Conservation (phyloP, 1,140 invertebrate genomes). For the Reticulitermes speratus region DNA sequence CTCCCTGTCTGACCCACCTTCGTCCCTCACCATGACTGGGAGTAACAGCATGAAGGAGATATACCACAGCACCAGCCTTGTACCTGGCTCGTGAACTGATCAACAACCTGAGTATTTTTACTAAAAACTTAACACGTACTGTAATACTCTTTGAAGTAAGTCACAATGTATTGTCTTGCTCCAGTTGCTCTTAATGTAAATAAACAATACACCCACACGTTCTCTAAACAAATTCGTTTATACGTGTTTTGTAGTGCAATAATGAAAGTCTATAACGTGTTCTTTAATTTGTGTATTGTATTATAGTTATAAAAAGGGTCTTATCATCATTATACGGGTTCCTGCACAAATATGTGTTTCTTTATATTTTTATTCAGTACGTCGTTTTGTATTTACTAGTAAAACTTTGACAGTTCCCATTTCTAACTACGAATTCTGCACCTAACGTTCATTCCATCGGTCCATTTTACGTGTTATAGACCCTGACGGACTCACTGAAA, state of each 20-base stretch:
- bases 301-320: too few species aligned
- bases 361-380: too few species aligned
- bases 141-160: neutral
- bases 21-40: neutral
- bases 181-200: neutral
- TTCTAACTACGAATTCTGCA: too few species aligned
- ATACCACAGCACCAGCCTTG: neutral
- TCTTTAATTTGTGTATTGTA: neutral
- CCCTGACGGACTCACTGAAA: too few species aligned
- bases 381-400: too few species aligned
- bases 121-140: neutral
- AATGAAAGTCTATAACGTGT: neutral
- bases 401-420: too few species aligned
- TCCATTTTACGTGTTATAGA: too few species aligned
- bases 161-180: neutral
- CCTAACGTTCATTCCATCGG: too few species aligned
- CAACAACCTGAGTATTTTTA: too few species aligned
- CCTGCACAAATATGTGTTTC: too few species aligned
- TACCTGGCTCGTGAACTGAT: neutral
- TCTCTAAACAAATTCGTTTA: neutral
- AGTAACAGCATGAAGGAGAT: neutral
- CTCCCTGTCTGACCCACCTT: neutral
- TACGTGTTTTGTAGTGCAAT: neutral
- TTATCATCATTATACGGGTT: too few species aligned
- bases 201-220: neutral